These are phyloP conservation scores for Ptilonorhynchus violaceus DNA, from an alignment of 2,113 vertebrate genomes.

Conservation along the genomic window DNA sequence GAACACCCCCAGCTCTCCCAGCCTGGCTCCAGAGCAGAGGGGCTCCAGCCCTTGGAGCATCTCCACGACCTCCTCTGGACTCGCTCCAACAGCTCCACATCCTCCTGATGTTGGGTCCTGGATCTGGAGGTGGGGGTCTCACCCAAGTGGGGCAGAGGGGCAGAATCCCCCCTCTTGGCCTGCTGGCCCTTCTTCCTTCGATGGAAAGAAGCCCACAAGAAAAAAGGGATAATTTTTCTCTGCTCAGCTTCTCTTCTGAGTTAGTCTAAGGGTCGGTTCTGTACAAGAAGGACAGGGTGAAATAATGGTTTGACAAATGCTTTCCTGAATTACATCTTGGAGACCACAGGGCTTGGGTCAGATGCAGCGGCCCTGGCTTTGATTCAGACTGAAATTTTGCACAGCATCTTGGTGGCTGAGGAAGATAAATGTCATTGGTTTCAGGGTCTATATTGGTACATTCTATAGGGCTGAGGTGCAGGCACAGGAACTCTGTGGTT, in stretches of 20 bases:
- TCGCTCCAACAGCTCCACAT: rapidly evolving
- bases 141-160: background rate
- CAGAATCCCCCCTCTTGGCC: background rate
- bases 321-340: background rate
- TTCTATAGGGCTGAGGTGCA: background rate
- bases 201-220: background rate
- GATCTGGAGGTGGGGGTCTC: background rate
- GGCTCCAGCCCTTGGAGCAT: background rate
- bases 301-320: background rate
- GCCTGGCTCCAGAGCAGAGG: background rate
- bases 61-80: rapidly evolving
- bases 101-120: rapidly evolving
- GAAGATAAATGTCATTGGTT: conserved; percentile 45
- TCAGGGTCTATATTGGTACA: conserved; percentile 9
- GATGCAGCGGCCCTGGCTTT: background rate
- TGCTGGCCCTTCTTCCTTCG: background rate
- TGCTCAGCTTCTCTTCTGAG: background rate
- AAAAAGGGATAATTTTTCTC: background rate
- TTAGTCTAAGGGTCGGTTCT: background rate
- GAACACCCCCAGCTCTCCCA: background rate
- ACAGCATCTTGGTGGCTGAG: background rate
- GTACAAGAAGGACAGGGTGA: background rate
- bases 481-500: conserved; percentile 48
- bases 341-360: background rate
- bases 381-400: conserved; percentile 47